Conservation (phyloP, 1,140 invertebrate genomes). For the Tetragnatha versicolor region DNA sequence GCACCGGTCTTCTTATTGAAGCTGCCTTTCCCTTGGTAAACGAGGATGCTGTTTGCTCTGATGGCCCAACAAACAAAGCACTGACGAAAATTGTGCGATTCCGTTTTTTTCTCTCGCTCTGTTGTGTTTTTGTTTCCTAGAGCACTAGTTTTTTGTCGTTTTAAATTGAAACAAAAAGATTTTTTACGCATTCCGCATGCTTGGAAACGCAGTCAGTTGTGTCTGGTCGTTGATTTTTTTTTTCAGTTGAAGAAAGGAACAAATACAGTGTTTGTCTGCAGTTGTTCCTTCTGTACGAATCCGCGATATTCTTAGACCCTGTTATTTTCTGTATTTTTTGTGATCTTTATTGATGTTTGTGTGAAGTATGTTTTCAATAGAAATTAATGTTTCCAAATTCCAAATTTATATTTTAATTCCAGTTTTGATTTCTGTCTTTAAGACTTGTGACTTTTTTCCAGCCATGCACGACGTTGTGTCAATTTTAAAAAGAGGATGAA, state of each 20-base stretch:
- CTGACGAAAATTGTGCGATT: constrained; percentile 41
- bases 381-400: too few species aligned
- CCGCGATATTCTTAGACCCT: too few species aligned
- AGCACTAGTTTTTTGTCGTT: constrained; percentile 12
- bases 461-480: too few species aligned
- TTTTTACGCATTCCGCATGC: neutral
- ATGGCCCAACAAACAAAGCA: constrained; percentile 33
- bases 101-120: constrained; percentile 14
- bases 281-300: neutral
- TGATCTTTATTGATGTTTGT: too few species aligned
- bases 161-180: constrained; percentile 28
- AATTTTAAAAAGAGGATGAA: too few species aligned
- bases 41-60: constrained; percentile 45
- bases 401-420: too few species aligned
- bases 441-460: too few species aligned
- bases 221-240: neutral
- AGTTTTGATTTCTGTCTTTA: too few species aligned
- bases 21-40: constrained; percentile 39
- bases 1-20: constrained; percentile 5
- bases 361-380: too few species aligned
- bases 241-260: neutral
- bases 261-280: neutral
- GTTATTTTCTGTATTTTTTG: too few species aligned
- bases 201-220: neutral
- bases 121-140: constrained; percentile 13